Evolutionary conservation across 1,140 invertebrate species (phyloP), one percentile per base, ranked within the genome.

Genomic region (Oncopodura yosiiana): DNA sequence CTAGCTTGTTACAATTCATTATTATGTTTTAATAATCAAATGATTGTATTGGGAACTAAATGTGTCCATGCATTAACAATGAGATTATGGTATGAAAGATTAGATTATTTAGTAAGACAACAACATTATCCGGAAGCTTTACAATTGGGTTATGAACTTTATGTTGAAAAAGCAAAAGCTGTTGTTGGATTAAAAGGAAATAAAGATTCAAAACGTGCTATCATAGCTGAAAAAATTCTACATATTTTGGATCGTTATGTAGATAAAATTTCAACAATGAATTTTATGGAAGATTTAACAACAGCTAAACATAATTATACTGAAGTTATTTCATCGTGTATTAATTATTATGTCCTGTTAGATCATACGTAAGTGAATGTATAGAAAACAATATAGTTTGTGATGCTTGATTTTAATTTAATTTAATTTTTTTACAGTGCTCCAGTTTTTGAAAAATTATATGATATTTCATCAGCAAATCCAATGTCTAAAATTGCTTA

Each of bases 1-100:
- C 77, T 81, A 64, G 88, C 89, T 6, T 93, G 88, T 66, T 93
- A 92, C 64, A 92, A 94, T 63, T 92, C 92, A 16, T 78, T 93
- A 18, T 80, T 86, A 50, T 84, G 81, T 46, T 79, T 82, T 58
- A 83, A 83, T 34, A 84, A 82, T 43, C 85, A 92, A 62, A 69
- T 96, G 11, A 78, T 93, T 49, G 65, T 96, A 1, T 72, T 97
- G 23, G 93, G 93, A 1, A 84, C 83, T 1, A 82, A 82, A 64
- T 81, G 80, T 41, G 76, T 93, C 39, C 82, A 90, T 69, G 78
- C 84, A 12, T 77, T 91, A 45, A 83, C 81, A 52, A 77, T 95
- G 63, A 72, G 91, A 66, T 79, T 82, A 11, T 87, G 91, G 89
- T 79, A 80, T 63, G 83, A 94, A 69, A 68, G 86, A 65, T 67